Base-by-base conservation (phyloP, 2,888 invertebrate species). In the Cyclophora albipunctata region DNA sequence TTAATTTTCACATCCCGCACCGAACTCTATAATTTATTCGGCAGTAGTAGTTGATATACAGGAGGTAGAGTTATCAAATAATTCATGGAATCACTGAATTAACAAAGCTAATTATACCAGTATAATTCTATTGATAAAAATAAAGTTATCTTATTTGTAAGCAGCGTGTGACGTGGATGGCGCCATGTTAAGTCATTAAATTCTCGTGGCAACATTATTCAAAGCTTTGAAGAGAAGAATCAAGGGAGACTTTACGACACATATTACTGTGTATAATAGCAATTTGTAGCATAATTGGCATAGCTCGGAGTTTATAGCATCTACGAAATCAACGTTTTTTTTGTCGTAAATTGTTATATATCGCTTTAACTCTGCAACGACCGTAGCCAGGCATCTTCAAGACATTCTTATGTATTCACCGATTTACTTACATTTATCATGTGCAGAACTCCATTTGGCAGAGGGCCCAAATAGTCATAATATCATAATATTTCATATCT, bases 361-460 rank as follows among this genome's bases (percentile, higher is more conserved):
- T 37, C 5, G 37, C 5, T 37, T 5, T 37, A 64, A 64, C 63
- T 66, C 64, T 69, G 37, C 37, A 2, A 37, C 37, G 20, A 20
- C 20, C 20, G 57, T 59, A 57, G 61, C 61, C 68, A 67, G 61
- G 67, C 71, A 72, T 65, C 55, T 63, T 74, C 66, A 72, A 72
- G 63, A 73, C 66, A 75, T 78, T 79, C 66, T 63, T 67, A 65
- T 69, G 71, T 73, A 73, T 74, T 75, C 70, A 71, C 67, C 60
- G 63, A 75, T 63, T 37, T 37, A 62, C 57, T 59, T 60, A 65
- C 62, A 62, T 64, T 58, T 69, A 55, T 58, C 72, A 71, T 69
- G 68, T 75, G 71, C 70, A 76, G 63, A 75, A 69, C 70, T 75
- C 64, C 64, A 73, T 71, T 78, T 81, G 81, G 81, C 81, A 78